Evolutionary conservation across 2,888 invertebrate species (phyloP).

Genomic region (Cephus nigrinus): DNA sequence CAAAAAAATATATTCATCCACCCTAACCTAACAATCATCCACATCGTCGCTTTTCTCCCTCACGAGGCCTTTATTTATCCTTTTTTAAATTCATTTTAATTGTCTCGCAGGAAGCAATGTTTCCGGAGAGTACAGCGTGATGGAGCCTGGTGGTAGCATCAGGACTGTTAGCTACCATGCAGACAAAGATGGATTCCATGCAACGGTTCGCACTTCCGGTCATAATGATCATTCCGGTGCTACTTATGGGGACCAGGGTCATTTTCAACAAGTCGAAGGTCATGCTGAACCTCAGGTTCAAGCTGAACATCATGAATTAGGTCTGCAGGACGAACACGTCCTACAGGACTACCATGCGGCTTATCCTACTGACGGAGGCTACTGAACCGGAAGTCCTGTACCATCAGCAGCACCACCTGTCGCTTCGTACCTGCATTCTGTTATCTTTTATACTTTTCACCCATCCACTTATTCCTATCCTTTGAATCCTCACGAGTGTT

Average conservation of each 20-base stretch:
- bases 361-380: conserved; percentile 26
- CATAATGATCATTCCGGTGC: conserved; percentile 38
- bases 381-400: conserved; percentile 17
- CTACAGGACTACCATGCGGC: conserved; percentile 26
- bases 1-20: not conserved
- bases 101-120: conserved; percentile 41
- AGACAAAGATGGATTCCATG: conserved; percentile 56
- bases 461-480: not conserved
- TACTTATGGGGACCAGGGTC: conserved; percentile 29
- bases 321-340: conserved; percentile 14
- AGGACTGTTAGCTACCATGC: conserved; percentile 56
- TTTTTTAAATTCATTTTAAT: not conserved
- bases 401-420: not conserved
- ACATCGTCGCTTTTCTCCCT: not conserved
- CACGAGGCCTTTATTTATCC: not conserved
- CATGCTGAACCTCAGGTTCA: conserved; percentile 12
- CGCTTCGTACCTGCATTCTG: not conserved
- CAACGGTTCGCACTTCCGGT: conserved; percentile 47
- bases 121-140: conserved; percentile 55
- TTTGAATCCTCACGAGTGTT: not conserved
- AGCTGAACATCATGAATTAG: not conserved
- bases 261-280: conserved; percentile 13
- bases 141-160: conserved; percentile 55
- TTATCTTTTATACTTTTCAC: conserved; percentile 15
- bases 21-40: not conserved